phyloP scores from a whole-genome alignment of 2,888 invertebrate genomes.

The Halictus quadricinctus region DNA sequence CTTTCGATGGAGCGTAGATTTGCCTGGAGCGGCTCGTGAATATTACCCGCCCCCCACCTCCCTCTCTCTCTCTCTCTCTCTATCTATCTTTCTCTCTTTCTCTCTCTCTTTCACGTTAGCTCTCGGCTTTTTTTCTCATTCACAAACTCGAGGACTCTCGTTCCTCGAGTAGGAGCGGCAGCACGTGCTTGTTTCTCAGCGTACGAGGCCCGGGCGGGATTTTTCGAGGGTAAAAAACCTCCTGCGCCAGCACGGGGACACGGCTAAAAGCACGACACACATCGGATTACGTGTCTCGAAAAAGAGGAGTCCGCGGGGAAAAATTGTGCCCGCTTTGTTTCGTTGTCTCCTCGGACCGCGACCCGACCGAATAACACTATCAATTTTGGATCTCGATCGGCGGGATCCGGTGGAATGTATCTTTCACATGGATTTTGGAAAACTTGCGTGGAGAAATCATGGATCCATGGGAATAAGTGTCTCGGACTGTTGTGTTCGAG shows the following conservation, averaged over 20 bases:
- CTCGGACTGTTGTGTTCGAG: not conserved
- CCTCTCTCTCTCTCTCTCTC: slow-evolving; percentile 18
- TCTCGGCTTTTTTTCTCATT: slow-evolving; percentile 37
- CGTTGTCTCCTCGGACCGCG: slow-evolving; percentile 6
- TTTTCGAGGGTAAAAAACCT: slow-evolving; percentile 68
- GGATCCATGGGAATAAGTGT: not conserved
- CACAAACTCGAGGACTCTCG: slow-evolving; percentile 59
- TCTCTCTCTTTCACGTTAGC: not conserved
- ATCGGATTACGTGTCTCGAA: slow-evolving; percentile 63
- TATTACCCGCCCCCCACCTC: slow-evolving; percentile 37
- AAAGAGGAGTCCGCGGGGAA: slow-evolving; percentile 43
- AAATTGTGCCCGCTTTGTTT: slow-evolving; percentile 25
- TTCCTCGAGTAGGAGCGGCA: slow-evolving; percentile 45
- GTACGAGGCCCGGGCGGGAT: slow-evolving; percentile 56
- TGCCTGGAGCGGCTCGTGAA: slow-evolving; percentile 48
- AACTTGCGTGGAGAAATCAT: no score
- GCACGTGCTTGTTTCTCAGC: slow-evolving; percentile 70
- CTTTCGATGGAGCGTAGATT: slow-evolving; percentile 51
- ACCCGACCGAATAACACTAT: not conserved
- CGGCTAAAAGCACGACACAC: slow-evolving; percentile 66
- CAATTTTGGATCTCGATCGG: not conserved
- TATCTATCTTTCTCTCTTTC: not conserved
- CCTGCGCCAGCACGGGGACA: slow-evolving; percentile 61
- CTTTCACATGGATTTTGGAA: not conserved
- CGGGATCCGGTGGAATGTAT: not conserved